These are phyloP conservation scores for Calliphora vicina DNA, from an alignment of 1,140 invertebrate genomes.

Conservation along the genomic window DNA sequence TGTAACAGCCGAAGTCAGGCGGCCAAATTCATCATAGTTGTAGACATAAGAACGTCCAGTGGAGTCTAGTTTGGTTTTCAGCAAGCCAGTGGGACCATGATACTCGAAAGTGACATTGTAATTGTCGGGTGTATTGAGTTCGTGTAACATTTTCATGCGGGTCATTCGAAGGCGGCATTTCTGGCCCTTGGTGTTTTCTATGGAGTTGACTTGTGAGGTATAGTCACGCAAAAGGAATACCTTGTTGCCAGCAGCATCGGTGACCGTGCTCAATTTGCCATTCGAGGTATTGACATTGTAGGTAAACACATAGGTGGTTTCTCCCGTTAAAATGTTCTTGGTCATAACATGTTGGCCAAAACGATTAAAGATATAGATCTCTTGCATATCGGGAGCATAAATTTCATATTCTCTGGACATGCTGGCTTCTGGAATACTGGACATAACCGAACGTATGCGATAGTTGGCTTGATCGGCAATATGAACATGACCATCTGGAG, in stretches of 20 bases:
- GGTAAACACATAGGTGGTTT: conserved; percentile 90
- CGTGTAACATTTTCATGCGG: conserved; percentile 86
- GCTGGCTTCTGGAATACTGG: conserved; percentile 88
- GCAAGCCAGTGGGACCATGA: conserved; percentile 84
- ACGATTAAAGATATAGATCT: conserved; percentile 94
- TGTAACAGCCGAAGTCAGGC: conserved; percentile 87
- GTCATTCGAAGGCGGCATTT: conserved; percentile 90
- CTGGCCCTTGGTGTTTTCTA: conserved; percentile 93
- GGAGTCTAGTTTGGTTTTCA: conserved; percentile 88
- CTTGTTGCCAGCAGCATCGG: conserved; percentile 93
- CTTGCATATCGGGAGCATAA: conserved; percentile 93
- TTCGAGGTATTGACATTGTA: conserved; percentile 97
- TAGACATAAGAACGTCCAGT: conserved; percentile 93
- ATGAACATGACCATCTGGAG: conserved; percentile 92
- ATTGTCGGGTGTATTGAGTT: conserved; percentile 88
- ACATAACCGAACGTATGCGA: conserved; percentile 88
- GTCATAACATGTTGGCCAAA: conserved; percentile 95
- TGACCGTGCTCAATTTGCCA: conserved; percentile 90
- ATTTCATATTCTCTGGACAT: conserved; percentile 89
- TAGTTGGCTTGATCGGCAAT: conserved; percentile 94
- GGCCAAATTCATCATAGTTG: conserved; percentile 94
- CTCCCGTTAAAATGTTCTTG: conserved; percentile 90
- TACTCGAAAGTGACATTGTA: conserved; percentile 94
- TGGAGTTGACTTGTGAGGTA: conserved; percentile 87
- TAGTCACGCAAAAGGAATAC: conserved; percentile 89